A percentile compares a stretch with the other conserved stretches of the same genome.
Conservation (phyloP, 2,797 vertebrate genomes). For the Clarias pachynema region DNA sequence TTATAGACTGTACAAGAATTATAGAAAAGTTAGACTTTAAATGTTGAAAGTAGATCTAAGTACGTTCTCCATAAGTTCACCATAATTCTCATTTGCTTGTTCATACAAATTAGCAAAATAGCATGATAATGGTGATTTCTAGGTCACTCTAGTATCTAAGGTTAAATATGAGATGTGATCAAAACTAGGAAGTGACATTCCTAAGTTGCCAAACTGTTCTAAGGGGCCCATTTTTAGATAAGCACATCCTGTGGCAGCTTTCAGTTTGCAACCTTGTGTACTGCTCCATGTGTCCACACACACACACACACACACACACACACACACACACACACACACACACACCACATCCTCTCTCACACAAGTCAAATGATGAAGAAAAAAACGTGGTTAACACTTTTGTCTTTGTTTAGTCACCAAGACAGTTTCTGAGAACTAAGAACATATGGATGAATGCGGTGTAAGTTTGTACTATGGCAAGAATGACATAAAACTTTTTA, state of each 20-base stretch:
- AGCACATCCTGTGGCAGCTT: conserved; percentile 59
- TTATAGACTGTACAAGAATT: background rate
- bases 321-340: conserved; percentile 38
- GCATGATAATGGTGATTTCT: background rate
- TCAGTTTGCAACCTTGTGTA: conserved; percentile 53
- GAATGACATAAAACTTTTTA: conserved; percentile 24
- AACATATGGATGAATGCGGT: conserved; percentile 31
- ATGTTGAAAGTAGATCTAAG: background rate
- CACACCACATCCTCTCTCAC: conserved; percentile 54
- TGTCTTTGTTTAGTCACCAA: conserved; percentile 36
- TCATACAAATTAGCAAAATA: too few relatives aligned
- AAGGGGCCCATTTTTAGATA: conserved; percentile 57
- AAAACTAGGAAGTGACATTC: conserved; percentile 36
- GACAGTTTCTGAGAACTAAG: conserved; percentile 42
- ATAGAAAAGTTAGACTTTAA: background rate
- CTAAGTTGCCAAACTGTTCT: conserved; percentile 28
- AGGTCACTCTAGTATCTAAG: background rate
- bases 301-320: conserved; percentile 40
- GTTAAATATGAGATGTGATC: conserved; percentile 22
- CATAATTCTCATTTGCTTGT: background rate
- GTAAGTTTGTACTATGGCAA: conserved; percentile 28
- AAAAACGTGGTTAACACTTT: conserved; percentile 51
- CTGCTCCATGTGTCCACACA: conserved; percentile 46
- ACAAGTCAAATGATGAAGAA: conserved; percentile 33
- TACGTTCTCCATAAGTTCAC: too few relatives aligned